Evolutionary conservation across 2,888 invertebrate species (phyloP), one percentile per base, ranked within the genome.

Genomic region (Cerastis leucographa): DNA sequence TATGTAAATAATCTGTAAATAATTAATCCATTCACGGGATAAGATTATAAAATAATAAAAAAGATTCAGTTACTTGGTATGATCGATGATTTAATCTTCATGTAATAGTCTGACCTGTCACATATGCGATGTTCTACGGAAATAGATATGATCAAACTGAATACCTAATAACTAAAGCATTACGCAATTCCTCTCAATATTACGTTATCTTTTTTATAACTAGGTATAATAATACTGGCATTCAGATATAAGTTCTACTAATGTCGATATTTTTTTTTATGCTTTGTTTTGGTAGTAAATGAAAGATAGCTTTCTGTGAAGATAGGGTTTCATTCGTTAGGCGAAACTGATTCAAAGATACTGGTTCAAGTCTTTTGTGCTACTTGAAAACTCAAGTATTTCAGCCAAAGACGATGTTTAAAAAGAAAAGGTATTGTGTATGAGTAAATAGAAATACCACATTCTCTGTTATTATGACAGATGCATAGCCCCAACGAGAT

Each of bases 381-480:
- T 51, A 49, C 0, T 25, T 19, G 40, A 51, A 42, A 40, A 22
- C 14, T 51, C 14, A 51, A 44, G 35, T 4, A n/a, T n/a, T 0
- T 14, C n/a, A 35, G 19, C 3, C 35, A 35, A 35, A n/a, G n/a
- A 3, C 35, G 35, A 35, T 35, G 35, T 35, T 35, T 35, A 2
- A 35, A 35, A 35, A 35, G 3, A 35, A 65, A 51, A 78, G 56
- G 25, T 74, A 64, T 70, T 69, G 22, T 35, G 44, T 49, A 69
- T 42, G 68, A 69, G 25, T 54, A 49, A 64, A 51, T 51, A 61
- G 35, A 70, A 80, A 69, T 61, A 46, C 42, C 25, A 9, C n/a
- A 42, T 61, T 69, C 25, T 56, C 19, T 49, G 29, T 80, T 46
- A 35, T 65, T 40, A 69, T 82, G 70, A 64, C 64, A 78, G 78